phyloP scores from a whole-genome alignment of 2,888 invertebrate genomes.

The Zeuzera pyrina region DNA sequence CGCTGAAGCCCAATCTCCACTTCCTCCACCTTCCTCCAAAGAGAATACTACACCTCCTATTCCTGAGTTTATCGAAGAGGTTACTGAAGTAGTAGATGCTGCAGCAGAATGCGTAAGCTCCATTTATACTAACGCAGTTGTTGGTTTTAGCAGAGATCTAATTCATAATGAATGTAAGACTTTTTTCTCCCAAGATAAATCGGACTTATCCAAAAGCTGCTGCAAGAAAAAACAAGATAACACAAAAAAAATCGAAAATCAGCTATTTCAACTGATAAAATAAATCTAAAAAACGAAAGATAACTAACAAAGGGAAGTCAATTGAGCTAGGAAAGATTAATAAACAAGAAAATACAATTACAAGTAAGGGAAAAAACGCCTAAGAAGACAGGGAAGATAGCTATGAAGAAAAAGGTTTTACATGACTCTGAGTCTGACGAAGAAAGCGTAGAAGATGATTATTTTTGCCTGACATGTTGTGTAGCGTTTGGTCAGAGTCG shows the following conservation, averaged over 20 bases:
- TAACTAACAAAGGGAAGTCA: constrained; percentile 2
- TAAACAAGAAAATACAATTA: not conserved
- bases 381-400: not conserved
- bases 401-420: constrained; percentile 7
- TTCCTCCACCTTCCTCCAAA: constrained; percentile 2
- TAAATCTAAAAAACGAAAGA: constrained; percentile 1
- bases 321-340: not conserved
- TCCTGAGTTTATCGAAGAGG: constrained; percentile 1
- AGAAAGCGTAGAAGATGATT: constrained; percentile 1
- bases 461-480: constrained; percentile 7
- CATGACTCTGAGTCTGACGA: constrained; percentile 1
- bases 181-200: constrained; percentile 4
- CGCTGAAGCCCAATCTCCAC: constrained; percentile 1
- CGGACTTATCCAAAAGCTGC: constrained; percentile 7
- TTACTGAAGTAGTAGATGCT: constrained; percentile 1
- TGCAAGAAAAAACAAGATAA: constrained; percentile 8
- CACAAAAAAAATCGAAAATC: constrained; percentile 10
- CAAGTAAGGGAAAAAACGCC: not conserved
- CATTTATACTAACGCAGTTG: constrained; percentile 7
- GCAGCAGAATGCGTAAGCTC: constrained; percentile 4
- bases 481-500: constrained; percentile 2
- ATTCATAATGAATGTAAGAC: constrained; percentile 4
- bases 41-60: constrained; percentile 3
- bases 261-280: constrained; percentile 9
- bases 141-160: constrained; percentile 4